Conservation (phyloP, 2,797 vertebrate species). For the Pangasius macronema region DNA sequence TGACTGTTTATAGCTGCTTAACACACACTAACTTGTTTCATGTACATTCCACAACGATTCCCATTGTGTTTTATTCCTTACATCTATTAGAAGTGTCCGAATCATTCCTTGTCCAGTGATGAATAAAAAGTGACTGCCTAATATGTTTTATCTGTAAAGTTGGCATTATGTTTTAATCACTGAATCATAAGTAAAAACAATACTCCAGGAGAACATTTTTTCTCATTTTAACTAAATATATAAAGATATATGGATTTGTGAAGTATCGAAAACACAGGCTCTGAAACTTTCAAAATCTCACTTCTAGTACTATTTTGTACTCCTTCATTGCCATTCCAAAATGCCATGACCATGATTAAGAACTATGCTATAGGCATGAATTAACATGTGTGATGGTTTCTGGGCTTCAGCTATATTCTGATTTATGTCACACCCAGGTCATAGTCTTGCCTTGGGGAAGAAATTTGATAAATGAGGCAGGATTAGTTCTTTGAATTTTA, state of each 20-base stretch:
- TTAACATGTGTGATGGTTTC: constrained; percentile 31
- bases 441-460: constrained; percentile 26
- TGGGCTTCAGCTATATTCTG: constrained; percentile 37
- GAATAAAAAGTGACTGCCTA: not conserved
- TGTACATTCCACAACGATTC: not conserved
- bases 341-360: constrained; percentile 7
- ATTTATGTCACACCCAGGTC: constrained; percentile 46
- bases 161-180: not conserved
- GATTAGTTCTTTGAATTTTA: constrained; percentile 46
- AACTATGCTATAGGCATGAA: constrained; percentile 12
- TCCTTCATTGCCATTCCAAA: not conserved
- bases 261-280: not conserved
- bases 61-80: not conserved
- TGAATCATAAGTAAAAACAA: not conserved
- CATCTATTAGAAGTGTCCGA: not conserved
- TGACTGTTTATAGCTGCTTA: not conserved
- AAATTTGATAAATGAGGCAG: constrained; percentile 45
- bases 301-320: not conserved
- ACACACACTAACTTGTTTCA: not conserved
- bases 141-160: not conserved
- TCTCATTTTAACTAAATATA: not conserved
- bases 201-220: not conserved
- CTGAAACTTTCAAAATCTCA: not conserved
- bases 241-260: not conserved
- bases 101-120: not conserved